Percentiles rank a stretch among this genome's conserved stretches.
phyloP scores from a whole-genome alignment of 2,797 vertebrate species.

The Macrochelys suwanniensis region DNA sequence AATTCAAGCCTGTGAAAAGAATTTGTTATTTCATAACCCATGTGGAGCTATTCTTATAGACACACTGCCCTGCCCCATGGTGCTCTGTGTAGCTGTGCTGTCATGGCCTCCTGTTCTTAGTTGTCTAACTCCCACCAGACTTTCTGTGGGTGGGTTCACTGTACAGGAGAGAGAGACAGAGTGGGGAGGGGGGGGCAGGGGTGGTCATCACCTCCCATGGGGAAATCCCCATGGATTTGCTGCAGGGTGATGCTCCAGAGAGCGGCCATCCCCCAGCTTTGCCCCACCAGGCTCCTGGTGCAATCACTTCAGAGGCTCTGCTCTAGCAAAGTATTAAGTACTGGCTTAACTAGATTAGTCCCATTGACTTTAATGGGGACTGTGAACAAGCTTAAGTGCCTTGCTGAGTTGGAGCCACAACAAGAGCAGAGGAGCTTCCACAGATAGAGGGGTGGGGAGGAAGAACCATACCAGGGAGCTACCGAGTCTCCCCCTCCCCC shows the following conservation, averaged over 20 bases:
- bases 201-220: neutral
- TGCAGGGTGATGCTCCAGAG: neutral
- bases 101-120: neutral
- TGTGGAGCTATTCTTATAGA: neutral
- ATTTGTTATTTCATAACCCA: neutral
- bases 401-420: neutral
- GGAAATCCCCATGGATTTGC: neutral
- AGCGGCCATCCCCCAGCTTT: neutral
- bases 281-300: neutral
- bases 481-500: too few species aligned
- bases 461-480: neutral
- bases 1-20: neutral
- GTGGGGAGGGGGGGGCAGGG: neutral
- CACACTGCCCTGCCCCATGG: neutral
- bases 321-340: neutral
- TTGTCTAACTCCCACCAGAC: neutral
- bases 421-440: neutral
- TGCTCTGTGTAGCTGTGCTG: neutral
- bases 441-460: neutral
- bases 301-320: neutral
- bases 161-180: neutral
- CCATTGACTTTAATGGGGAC: neutral
- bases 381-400: fast-evolving
- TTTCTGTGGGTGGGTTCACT: neutral
- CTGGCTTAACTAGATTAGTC: too few species aligned